These are phyloP conservation scores for Acromyrmex charruanus DNA, from an alignment of 1,140 invertebrate genomes.

Conservation along the genomic window DNA sequence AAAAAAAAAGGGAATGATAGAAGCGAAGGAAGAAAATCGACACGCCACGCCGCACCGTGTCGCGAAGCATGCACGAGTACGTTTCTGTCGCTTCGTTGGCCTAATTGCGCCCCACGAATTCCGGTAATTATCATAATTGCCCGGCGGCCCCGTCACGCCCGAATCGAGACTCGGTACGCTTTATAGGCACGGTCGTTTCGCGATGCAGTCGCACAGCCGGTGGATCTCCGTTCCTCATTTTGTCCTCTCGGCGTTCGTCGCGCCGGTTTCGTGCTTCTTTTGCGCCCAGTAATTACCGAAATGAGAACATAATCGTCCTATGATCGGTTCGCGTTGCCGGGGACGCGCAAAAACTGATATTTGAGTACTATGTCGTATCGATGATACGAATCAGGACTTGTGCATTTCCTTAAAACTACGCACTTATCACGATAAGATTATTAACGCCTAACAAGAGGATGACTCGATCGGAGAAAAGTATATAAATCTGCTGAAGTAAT, in stretches of 20 bases:
- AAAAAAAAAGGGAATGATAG: not conserved
- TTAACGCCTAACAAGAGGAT: not conserved
- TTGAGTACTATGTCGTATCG: not conserved
- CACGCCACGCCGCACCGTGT: conserved; percentile 7
- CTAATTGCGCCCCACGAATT: conserved; percentile 79
- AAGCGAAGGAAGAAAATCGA: conserved; percentile 26
- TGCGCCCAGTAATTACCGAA: conserved; percentile 54
- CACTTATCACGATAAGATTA: not conserved
- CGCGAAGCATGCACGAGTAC: conserved; percentile 48
- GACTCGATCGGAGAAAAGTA: not conserved
- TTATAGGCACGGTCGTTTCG: conserved; percentile 40
- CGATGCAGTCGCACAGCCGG: conserved; percentile 3
- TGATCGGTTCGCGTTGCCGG: not conserved
- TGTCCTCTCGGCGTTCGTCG: not conserved
- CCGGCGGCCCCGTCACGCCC: conserved; percentile 71
- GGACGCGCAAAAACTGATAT: conserved; percentile 21
- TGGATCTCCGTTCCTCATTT: conserved; percentile 34
- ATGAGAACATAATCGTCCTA: conserved; percentile 48
- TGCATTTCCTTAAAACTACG: not conserved
- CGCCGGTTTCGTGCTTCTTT: conserved; percentile 28
- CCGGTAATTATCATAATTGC: conserved; percentile 85
- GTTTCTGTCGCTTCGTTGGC: conserved; percentile 76
- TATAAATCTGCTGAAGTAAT: not conserved
- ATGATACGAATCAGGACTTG: conserved; percentile 21
- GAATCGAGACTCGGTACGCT: conserved; percentile 70